Conservation (phyloP, 2,888 invertebrate genomes). For the Mycalesis mineus region DNA sequence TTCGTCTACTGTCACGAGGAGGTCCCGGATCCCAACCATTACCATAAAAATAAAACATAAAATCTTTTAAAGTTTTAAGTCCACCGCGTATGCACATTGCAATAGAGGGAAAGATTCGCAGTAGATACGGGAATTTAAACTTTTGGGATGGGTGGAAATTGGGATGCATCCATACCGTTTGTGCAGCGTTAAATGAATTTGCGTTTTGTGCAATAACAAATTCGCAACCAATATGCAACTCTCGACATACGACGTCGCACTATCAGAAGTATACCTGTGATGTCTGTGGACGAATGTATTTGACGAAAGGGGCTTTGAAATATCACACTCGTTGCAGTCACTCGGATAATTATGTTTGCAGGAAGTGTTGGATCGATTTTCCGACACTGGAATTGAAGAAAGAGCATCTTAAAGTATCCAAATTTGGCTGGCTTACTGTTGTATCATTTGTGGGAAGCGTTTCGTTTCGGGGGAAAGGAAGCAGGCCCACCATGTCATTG, state of each 20-base stretch:
- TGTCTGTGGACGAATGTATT: conserved; percentile 56
- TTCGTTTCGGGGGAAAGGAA: conserved; percentile 62
- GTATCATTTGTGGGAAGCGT: conserved; percentile 54
- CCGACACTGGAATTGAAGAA: conserved; percentile 45
- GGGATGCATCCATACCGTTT: conserved; percentile 59
- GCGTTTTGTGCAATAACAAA: conserved; percentile 51
- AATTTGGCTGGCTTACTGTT: conserved; percentile 55
- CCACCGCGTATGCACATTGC: conserved; percentile 60
- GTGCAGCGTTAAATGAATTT: conserved; percentile 50
- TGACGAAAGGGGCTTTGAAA: conserved; percentile 52
- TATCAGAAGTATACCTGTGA: conserved; percentile 61
- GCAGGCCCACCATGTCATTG: conserved; percentile 48
- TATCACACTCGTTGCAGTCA: conserved; percentile 59
- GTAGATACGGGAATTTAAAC: conserved; percentile 42
- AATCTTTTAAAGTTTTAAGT: conserved; percentile 47
- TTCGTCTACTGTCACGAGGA: conserved; percentile 68
- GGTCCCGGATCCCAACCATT: conserved; percentile 49
- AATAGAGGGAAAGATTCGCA: conserved; percentile 47
- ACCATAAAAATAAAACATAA: conserved; percentile 52
- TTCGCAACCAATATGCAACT: conserved; percentile 52
- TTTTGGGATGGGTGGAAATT: conserved; percentile 46
- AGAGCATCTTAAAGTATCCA: conserved; percentile 47
- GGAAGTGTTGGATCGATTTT: conserved; percentile 61
- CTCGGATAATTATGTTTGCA: conserved; percentile 48
- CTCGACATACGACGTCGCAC: conserved; percentile 59